Percentiles rank a stretch among this genome's conserved stretches.
These are phyloP conservation scores for Ectemnius continuus DNA, from an alignment of 2,888 invertebrate species.

Conservation along the genomic window DNA sequence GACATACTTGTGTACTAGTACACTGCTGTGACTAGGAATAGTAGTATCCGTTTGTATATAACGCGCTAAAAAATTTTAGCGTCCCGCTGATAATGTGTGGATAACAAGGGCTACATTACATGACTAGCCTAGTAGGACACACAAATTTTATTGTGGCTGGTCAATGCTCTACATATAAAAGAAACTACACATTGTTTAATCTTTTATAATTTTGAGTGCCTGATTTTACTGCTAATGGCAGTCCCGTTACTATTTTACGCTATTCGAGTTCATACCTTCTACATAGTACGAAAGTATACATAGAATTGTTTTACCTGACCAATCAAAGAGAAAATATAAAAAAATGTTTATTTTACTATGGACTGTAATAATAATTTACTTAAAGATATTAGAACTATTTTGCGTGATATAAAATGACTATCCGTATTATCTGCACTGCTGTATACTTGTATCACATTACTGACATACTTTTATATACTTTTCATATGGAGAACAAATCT, in stretches of 20 bases:
- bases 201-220: too few species aligned
- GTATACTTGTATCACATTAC: too few species aligned
- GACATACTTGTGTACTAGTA: constrained; percentile 30
- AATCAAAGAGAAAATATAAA: constrained; percentile 12
- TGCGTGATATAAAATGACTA: background rate
- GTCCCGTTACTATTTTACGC: constrained; percentile 6
- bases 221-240: too few species aligned
- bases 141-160: too few species aligned
- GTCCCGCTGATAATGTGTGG: too few species aligned
- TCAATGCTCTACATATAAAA: too few species aligned
- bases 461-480: too few species aligned
- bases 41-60: constrained; percentile 50
- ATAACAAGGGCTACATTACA: too few species aligned
- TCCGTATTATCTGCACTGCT: too few species aligned
- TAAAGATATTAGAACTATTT: constrained; percentile 20
- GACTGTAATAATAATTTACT: constrained; percentile 28
- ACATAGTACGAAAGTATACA: constrained; percentile 13
- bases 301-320: constrained; percentile 22
- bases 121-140: too few species aligned
- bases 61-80: background rate
- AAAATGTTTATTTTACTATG: constrained; percentile 17
- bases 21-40: constrained; percentile 44
- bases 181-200: too few species aligned
- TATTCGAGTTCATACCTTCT: constrained; percentile 9
- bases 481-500: too few species aligned